Percentiles rank a stretch among this genome's conserved stretches.
Conservation (phyloP, 1,140 invertebrate genomes). For the Phymorhynchus buccinoides region DNA sequence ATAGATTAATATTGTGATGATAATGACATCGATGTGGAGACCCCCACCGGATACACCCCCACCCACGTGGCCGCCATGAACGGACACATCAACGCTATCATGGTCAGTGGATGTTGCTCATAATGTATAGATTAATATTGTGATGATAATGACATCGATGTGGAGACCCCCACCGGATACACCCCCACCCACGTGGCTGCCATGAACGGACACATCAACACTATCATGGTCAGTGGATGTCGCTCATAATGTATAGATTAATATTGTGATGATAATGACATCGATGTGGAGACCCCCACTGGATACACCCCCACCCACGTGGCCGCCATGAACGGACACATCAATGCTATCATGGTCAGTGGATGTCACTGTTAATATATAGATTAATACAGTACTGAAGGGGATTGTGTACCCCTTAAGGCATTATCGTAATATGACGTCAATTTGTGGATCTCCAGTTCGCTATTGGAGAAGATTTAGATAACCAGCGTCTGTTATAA, state of each 20-base stretch:
- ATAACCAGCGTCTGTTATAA: too few species aligned
- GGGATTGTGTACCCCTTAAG: too few species aligned
- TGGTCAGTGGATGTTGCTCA: too few species aligned
- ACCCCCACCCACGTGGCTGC: constrained; percentile 71
- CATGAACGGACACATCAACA: constrained; percentile 71
- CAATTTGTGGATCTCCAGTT: too few species aligned
- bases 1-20: too few species aligned
- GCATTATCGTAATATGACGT: too few species aligned
- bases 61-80: constrained; percentile 72
- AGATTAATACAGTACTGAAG: too few species aligned
- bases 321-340: constrained; percentile 72
- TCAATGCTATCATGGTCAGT: constrained; percentile 68
- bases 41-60: constrained; percentile 70
- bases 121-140: too few species aligned
- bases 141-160: constrained; percentile 63
- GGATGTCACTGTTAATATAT: too few species aligned
- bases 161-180: constrained; percentile 69
- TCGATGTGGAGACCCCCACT: constrained; percentile 66
- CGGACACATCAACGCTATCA: constrained; percentile 70
- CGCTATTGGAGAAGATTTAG: too few species aligned
- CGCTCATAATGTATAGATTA: too few species aligned
- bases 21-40: constrained; percentile 63
- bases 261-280: too few species aligned
- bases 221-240: constrained; percentile 69
- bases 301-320: constrained; percentile 72